Percentiles rank a stretch among this genome's conserved stretches.
Conservation (phyloP, 2,797 vertebrate species). For the Acanthopagrus latus region DNA sequence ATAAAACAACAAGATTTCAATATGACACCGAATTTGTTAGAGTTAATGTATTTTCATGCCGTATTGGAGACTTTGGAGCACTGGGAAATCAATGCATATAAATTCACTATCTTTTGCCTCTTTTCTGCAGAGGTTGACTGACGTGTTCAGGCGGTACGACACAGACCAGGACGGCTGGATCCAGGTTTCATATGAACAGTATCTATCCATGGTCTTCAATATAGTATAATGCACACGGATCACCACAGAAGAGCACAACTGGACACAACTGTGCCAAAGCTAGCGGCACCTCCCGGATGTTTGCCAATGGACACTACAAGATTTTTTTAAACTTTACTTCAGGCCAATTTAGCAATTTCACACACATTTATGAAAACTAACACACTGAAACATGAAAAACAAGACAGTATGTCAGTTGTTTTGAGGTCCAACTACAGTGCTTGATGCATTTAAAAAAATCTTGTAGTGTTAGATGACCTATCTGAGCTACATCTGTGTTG, state of each 20-base stretch:
- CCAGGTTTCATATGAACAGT: slow-evolving; percentile 98
- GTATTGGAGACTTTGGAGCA: not conserved
- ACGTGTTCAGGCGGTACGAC: slow-evolving; percentile 95
- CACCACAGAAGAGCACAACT: slow-evolving; percentile 79
- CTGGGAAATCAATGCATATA: not conserved
- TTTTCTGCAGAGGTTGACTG: slow-evolving; percentile 92
- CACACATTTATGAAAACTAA: slow-evolving; percentile 39
- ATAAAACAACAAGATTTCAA: not conserved
- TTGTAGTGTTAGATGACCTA: slow-evolving; percentile 75
- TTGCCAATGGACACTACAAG: slow-evolving; percentile 72
- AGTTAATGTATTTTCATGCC: not conserved
- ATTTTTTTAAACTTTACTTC: slow-evolving; percentile 55
- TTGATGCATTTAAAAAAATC: slow-evolving; percentile 63
- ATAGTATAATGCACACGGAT: slow-evolving; percentile 87
- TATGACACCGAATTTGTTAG: not conserved
- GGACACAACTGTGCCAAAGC: slow-evolving; percentile 86
- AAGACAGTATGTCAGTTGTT: slow-evolving; percentile 14
- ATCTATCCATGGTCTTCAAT: slow-evolving; percentile 98
- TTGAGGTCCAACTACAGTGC: slow-evolving; percentile 21
- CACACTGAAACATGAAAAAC: not conserved
- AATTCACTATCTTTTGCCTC: not conserved
- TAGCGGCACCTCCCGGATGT: slow-evolving; percentile 67
- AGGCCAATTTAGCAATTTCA: slow-evolving; percentile 25
- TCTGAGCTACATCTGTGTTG: slow-evolving; percentile 53
- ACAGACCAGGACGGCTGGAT: slow-evolving; percentile 99